Percentiles rank a stretch among this genome's conserved stretches.
phyloP scores from a whole-genome alignment of 2,888 invertebrate genomes.

The Metallyticus violacea region DNA sequence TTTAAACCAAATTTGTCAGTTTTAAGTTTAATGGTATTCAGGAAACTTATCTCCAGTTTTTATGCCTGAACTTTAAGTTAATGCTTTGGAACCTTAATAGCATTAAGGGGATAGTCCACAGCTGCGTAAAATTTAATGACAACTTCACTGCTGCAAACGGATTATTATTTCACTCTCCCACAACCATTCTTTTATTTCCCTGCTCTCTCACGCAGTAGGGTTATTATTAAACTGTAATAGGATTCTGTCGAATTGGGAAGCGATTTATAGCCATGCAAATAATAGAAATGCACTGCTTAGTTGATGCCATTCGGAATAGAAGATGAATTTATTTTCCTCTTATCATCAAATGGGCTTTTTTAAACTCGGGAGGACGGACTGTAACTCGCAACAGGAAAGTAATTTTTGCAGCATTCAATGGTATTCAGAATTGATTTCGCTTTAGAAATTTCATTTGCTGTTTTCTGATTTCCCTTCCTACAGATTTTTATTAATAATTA shows the following conservation, averaged over 20 bases:
- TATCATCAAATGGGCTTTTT: not conserved
- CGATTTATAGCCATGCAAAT: not conserved
- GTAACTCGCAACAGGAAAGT: too few relatives aligned
- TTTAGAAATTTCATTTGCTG: too few relatives aligned
- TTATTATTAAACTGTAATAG: not conserved
- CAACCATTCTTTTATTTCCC: not conserved
- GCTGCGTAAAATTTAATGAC: not conserved
- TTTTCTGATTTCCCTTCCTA: too few relatives aligned
- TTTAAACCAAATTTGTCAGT: too few relatives aligned
- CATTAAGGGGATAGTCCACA: not conserved
- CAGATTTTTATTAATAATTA: too few relatives aligned
- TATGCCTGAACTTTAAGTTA: not conserved
- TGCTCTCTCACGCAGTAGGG: not conserved
- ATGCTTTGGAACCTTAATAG: not conserved
- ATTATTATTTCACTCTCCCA: not conserved
- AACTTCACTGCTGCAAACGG: not conserved
- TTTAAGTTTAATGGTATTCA: not conserved
- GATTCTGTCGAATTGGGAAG: not conserved
- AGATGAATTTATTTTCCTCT: not conserved
- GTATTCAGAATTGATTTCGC: too few relatives aligned
- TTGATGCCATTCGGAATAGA: not conserved
- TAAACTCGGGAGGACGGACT: too few relatives aligned
- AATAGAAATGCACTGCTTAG: not conserved
- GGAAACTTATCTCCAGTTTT: not conserved
- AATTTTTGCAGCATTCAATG: too few relatives aligned